Evolutionary conservation across 2,888 invertebrate species (phyloP).

Genomic region (Orchesellides sinensis): DNA sequence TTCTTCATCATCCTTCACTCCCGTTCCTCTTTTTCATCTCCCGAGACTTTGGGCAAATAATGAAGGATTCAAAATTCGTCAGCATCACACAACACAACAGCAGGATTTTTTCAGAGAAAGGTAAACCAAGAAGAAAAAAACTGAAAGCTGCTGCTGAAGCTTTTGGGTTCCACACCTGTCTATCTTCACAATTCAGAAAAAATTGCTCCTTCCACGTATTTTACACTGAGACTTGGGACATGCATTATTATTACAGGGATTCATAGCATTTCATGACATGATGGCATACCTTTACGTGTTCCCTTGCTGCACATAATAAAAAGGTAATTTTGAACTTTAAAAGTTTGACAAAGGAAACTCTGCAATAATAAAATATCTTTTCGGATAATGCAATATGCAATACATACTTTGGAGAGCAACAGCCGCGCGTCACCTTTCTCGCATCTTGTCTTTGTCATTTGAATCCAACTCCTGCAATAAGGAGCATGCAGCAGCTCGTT

Average conservation of each 20-base stretch:
- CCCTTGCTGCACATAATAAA: background rate
- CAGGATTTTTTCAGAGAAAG: slow-evolving; percentile 20
- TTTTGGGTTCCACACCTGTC: slow-evolving; percentile 45
- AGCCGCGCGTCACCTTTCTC: background rate
- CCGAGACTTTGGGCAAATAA: slow-evolving; percentile 49
- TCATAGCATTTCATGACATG: background rate
- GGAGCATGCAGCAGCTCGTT: no score
- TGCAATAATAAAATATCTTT: no score
- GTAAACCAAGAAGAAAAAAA: background rate
- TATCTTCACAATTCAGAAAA: slow-evolving; percentile 28
- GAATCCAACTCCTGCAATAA: no score
- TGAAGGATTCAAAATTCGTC: slow-evolving; percentile 3
- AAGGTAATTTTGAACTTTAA: background rate
- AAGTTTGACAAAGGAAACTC: background rate
- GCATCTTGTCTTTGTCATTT: background rate
- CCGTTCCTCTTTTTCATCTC: slow-evolving; percentile 38
- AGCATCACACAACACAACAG: no score
- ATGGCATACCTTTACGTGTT: background rate
- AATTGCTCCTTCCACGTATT: background rate
- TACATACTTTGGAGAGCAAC: background rate
- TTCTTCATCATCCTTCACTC: slow-evolving; percentile 28
- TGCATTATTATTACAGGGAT: background rate
- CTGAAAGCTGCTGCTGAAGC: slow-evolving; percentile 13
- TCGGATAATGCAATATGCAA: background rate
- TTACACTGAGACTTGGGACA: background rate